Evolutionary conservation across 2,888 invertebrate genomes (phyloP), one percentile per base, ranked within the genome.

Genomic region (Beris morrisii): DNA sequence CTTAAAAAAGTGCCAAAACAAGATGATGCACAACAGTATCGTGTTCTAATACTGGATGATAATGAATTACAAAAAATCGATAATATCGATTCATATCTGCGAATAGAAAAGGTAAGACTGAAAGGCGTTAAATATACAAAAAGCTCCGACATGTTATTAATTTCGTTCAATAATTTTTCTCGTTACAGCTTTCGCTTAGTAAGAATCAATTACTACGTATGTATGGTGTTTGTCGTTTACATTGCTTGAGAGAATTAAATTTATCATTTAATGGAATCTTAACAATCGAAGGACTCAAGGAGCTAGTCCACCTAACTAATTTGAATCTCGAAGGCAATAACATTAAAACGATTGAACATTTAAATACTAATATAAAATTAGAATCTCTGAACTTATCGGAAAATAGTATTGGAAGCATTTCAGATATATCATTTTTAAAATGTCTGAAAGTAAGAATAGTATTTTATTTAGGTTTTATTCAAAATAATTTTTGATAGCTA

Each of bases 311-410:
- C 75, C 83, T 96, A 68, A 88, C 89, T 76, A 89, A 90, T 75
- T 83, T 96, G 61, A 92, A 93, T 81, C 83, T 96, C 70, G 87
- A 91, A 80, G 92, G 92, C 70, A 96, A 96, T 82, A 94, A 91
- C 75, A 92, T 96, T 73, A 95, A 95, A 86, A 88, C 89, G n/a
- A 92, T 95, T 76, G 95, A 95, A 75, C 93, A 93, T 81, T 83
- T 96, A 70, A 90, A 91, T 75, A 87, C 89, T 72, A 95, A 93
- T 77, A 83, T 86, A 54, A 88, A 90, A 75, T 81, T 96, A 78
- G 92, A 93, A 77, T 87, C 89, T 78, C 81, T 96, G 73, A 95
- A 96, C 82, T 81, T 96, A 72, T 93, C 95, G 4, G 93, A 93
- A 78, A 96, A 96, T 79, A 89, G 88, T 77, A 93, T 96, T 74